Base-by-base conservation (phyloP, 2,797 vertebrate genomes). In the Buphagus erythrorhynchus region DNA sequence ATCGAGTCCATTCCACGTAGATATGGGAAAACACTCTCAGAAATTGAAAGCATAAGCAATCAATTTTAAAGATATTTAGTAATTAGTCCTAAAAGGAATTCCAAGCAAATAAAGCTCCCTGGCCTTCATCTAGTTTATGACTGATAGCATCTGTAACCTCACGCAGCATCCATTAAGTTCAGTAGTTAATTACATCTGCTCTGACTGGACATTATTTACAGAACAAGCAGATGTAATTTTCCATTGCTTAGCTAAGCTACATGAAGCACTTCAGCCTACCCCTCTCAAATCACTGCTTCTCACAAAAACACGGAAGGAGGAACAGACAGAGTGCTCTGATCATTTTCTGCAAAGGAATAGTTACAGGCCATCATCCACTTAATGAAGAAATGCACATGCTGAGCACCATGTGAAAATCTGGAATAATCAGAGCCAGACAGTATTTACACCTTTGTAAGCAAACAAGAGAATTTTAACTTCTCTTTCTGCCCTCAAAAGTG, bases 11-110 rank as follows among this genome's bases (percentile, higher is more conserved):
- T 55, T 86, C 36, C 67, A 75, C 25, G 54, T 0, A 84, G 29
- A 55, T 93, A 96, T 6, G 26, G 31, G n/a, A 91, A 90, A 95
- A 94, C 91, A 96, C 94, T 95, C 88, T 89, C 90, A 94, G 88
- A 95, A 94, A 95, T 93, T 96, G 96, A 95, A 97, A 95, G 91
- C 83, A 77, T 33, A 94, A 77, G 90, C 90, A 92, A 96, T 97
- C 96, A 89, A 96, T 97, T 95, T 93, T 93, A 90, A 96, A 95
- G 95, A 92, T 95, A 93, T 86, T 93, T 91, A 88, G 93, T 92
- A 96, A 95, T 96, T 97, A 95, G 83, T 65, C 78, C 92, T 97
- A 94, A 97, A 97, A 97, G 94, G 95, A 89, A 95, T 96, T 95
- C 90, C 92, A 93, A 93, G 84, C 49, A 36, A 68, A 95, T 83